A percentile compares a stretch with the other conserved stretches of the same genome.
Evolutionary conservation across 2,888 invertebrate species (phyloP).

Genomic region (Latrodectus hesperus): DNA sequence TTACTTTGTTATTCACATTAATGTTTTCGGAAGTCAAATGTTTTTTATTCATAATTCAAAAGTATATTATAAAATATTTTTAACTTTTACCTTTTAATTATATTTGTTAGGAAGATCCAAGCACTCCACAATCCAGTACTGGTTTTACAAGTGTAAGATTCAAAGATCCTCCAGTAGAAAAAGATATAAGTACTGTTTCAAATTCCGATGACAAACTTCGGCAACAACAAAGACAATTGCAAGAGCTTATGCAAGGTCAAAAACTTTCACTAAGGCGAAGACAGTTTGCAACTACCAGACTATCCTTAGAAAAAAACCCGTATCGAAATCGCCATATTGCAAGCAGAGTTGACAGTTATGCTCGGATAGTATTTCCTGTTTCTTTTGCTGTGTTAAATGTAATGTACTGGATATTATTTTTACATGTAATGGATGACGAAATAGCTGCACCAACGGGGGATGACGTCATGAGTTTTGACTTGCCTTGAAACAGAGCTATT

Average conservation of each 20-base stretch:
- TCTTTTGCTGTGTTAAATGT: conserved; percentile 90
- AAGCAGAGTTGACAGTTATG: conserved; percentile 77
- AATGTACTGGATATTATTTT: conserved; percentile 89
- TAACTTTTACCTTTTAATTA: no score
- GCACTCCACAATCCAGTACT: conserved; percentile 9
- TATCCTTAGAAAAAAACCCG: conserved; percentile 47
- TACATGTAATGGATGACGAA: conserved; percentile 70
- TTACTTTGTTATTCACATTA: no score
- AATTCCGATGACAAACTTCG: conserved; percentile 33
- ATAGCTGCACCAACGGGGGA: conserved; percentile 27
- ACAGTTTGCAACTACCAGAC: conserved; percentile 36
- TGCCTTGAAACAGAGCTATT: no score
- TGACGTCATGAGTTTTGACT: neutral
- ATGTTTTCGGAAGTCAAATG: no score
- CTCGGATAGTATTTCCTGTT: conserved; percentile 79
- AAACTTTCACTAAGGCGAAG: conserved; percentile 25
- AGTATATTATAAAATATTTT: no score
- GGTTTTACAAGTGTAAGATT: conserved; percentile 44
- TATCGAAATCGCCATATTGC: conserved; percentile 64
- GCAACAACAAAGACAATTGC: conserved; percentile 41
- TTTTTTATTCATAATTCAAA: no score
- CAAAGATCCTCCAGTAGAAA: conserved; percentile 19
- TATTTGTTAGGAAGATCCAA: conserved; percentile 41
- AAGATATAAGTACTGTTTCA: conserved; percentile 22
- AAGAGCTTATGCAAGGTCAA: conserved; percentile 39